Evolutionary conservation across 2,888 invertebrate species (phyloP).

Genomic region (Nipponacmea schrenckii): DNA sequence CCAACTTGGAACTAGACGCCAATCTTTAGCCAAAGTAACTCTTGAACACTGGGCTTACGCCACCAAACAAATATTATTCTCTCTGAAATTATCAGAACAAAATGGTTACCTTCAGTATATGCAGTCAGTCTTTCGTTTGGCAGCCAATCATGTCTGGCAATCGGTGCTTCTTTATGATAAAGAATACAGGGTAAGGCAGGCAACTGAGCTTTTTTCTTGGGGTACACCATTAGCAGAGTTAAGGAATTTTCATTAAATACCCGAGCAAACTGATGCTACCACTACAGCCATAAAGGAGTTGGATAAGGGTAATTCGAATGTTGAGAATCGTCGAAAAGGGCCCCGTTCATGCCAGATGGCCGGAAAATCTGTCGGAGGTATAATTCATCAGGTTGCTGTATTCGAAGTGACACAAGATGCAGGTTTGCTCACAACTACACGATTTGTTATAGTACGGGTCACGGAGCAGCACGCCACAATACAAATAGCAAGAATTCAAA

Average conservation of each 20-base stretch:
- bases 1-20: neutral
- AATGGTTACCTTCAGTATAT: neutral
- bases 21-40: neutral
- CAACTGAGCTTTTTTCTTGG: neutral
- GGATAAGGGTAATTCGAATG: neutral
- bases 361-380: no score
- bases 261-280: neutral
- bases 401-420: neutral
- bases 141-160: neutral
- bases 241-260: neutral
- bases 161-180: slow-evolving; percentile 5
- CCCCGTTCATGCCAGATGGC: no score
- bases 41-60: slow-evolving; percentile 1
- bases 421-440: slow-evolving; percentile 3
- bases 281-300: neutral
- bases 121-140: neutral
- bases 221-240: slow-evolving; percentile 1
- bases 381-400: no score
- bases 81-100: neutral
- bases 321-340: neutral
- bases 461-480: neutral
- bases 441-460: neutral
- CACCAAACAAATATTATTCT: neutral
- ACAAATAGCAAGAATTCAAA: neutral
- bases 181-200: slow-evolving; percentile 6